Evolutionary conservation across 1,140 invertebrate species (phyloP), one percentile per base, ranked within the genome.

Genomic region (Halotydeus destructor): DNA sequence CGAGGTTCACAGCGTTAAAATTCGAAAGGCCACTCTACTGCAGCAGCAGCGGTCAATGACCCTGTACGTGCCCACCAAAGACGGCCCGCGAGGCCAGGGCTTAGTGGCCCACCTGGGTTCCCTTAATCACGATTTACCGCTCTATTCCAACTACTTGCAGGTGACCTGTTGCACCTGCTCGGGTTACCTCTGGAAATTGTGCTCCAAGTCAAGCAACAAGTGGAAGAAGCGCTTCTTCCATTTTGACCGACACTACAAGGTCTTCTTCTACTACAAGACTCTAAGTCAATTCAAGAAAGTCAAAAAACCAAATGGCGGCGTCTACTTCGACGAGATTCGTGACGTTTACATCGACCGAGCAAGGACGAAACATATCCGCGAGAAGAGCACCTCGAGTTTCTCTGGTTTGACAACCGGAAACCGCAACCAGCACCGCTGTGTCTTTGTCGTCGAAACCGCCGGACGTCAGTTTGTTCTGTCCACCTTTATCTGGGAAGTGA

Each of bases 331-430:
- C 16, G 40, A 47, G 28, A 94, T 97, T 48, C 82, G 89, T 64
- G 86, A 94, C 63, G 88, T 96, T 22, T 96, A 93, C 59, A 73
- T 93, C 45, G 89, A 94, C 58, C 86, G 94, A 60, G 71, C 84
- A 48, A 42, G 56, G 77, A 89, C 61, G 73, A 73, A n/a, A 75
- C 44, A 41, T 30, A 50, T 30, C 23, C 18, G 34, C 9, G 9
- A 36, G 34, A 9, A 14, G 18, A 9, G n/a, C 8, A 8, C n/a
- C 9, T 8, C 39, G 33, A 11, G 3, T 4, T 11, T 36, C 26
- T n/a, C 24, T 30, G 2, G 30, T n/a, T n/a, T n/a, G n/a, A n/a
- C n/a, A 88, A 82, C 43, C 82, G 84, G 4, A 82, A 78, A 49
- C 79, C 82, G 8, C 76, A 81, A 46, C 67, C 84, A 37, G 91